Evolutionary conservation across 1,140 invertebrate species (phyloP).

Genomic region (Brachionus sp.): DNA sequence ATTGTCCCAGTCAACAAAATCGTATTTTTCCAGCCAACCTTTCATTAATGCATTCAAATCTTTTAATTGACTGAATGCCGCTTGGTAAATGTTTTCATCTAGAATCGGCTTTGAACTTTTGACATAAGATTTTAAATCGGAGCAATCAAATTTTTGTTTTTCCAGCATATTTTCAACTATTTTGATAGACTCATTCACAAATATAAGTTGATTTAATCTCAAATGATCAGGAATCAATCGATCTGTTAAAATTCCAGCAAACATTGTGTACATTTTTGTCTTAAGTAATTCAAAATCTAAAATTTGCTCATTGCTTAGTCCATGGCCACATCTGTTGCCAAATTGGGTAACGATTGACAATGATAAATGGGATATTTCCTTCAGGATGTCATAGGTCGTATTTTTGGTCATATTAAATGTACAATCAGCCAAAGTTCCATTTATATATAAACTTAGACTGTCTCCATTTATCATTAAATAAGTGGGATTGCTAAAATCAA

Average conservation of each 20-base stretch:
- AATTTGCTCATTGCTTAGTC: neutral
- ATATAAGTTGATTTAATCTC: neutral
- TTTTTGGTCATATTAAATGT: neutral
- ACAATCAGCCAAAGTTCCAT: neutral
- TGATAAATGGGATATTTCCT: slow-evolving; percentile 18
- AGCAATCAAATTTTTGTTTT: neutral
- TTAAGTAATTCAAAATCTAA: neutral
- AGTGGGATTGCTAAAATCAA: neutral
- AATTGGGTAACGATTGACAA: slow-evolving; percentile 1
- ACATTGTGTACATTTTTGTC: neutral
- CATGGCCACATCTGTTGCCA: neutral
- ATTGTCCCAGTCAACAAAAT: neutral
- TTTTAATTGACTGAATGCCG: neutral
- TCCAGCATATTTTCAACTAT: neutral
- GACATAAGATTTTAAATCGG: neutral
- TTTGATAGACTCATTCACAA: slow-evolving; percentile 6
- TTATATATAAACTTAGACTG: neutral
- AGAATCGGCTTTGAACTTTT: neutral
- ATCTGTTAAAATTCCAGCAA: neutral
- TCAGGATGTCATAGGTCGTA: slow-evolving; percentile 8
- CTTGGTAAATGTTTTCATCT: neutral
- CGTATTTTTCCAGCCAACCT: neutral
- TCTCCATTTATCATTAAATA: slow-evolving; percentile 13
- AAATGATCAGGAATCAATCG: neutral
- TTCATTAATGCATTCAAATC: neutral